A percentile compares a stretch with the other conserved stretches of the same genome.
Evolutionary conservation across 2,888 invertebrate genomes (phyloP).

Genomic region (Falcaria lacertinaria): DNA sequence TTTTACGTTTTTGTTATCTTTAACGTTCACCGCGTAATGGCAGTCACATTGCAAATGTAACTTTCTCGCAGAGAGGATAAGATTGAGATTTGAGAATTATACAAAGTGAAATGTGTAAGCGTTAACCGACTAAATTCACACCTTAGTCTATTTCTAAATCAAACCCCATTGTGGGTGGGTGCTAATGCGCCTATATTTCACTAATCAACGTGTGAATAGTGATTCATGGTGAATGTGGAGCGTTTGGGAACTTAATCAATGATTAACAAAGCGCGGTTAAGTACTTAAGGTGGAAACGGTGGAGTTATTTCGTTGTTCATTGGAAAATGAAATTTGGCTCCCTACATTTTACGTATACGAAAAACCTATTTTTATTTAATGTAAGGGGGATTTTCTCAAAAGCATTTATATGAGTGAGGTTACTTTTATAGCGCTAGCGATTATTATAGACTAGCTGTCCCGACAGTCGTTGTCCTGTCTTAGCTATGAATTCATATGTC

Average conservation of each 20-base stretch:
- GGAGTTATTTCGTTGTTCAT: background rate
- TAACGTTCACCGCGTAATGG: no score
- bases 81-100: background rate
- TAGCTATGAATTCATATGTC: no score
- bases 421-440: no score
- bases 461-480: no score
- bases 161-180: slow-evolving; percentile 7
- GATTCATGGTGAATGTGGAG: background rate
- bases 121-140: slow-evolving; percentile 20
- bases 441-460: no score
- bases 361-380: no score
- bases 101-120: slow-evolving; percentile 9
- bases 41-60: background rate
- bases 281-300: background rate
- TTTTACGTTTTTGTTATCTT: background rate
- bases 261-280: background rate
- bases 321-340: no score
- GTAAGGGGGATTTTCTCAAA: no score
- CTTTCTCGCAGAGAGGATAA: background rate
- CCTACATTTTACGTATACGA: no score
- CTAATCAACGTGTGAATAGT: slow-evolving; percentile 32
- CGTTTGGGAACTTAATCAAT: background rate
- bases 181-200: slow-evolving; percentile 31
- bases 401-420: no score
- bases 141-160: slow-evolving; percentile 8